Base-by-base conservation (phyloP, 2,797 vertebrate genomes). In the Channallabes apus region DNA sequence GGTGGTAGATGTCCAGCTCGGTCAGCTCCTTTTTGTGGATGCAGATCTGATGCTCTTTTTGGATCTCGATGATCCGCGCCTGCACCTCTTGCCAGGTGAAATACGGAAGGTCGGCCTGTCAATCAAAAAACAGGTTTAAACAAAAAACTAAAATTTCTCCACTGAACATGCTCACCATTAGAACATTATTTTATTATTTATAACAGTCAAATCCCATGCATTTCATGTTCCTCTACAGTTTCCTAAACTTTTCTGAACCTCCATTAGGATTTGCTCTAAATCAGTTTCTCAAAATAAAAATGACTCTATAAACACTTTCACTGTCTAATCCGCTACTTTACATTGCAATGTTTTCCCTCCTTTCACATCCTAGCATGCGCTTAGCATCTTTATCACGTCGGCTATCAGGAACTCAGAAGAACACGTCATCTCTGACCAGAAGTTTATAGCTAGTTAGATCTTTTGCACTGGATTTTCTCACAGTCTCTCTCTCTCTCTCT, bases 21-120 rank as follows among this genome's bases (percentile, higher is more conserved):
- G 96, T 96, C 86, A 99, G 94, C 87, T 99, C 98, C 67, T 97
- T 98, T 92, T 99, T 99, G 89, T 99, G 98, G 90, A 99, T 99
- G 91, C 98, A 99, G 91, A 99, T 99, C 94, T 99, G 98, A 89
- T 99, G 98, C 85, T 99, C 98, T 88, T 99, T 99, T 94, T 99
- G 98, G 77, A 98, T 99, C 93, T 99, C 97, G 86, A 99, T 97
- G 2, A 99, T 99, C 84, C 97, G 94, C 2, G 97, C 97, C 93
- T 99, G 98, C 22, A 99, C 97, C 91, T 99, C 98, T 91, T 99
- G 98, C 98, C 98, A 99, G 0, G 97, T 98, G 90, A 96, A 98
- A 87, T 99, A 99, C 0, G 98, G 98, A 77, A 99, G 95, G 85
- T 97, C 97, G 18, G 96, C 93, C 96, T 96, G 88, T 15, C 27